Percentiles rank a stretch among this genome's conserved stretches.
Evolutionary conservation across 2,113 vertebrate genomes (phyloP).

Genomic region (Eulemur rufifrons): DNA sequence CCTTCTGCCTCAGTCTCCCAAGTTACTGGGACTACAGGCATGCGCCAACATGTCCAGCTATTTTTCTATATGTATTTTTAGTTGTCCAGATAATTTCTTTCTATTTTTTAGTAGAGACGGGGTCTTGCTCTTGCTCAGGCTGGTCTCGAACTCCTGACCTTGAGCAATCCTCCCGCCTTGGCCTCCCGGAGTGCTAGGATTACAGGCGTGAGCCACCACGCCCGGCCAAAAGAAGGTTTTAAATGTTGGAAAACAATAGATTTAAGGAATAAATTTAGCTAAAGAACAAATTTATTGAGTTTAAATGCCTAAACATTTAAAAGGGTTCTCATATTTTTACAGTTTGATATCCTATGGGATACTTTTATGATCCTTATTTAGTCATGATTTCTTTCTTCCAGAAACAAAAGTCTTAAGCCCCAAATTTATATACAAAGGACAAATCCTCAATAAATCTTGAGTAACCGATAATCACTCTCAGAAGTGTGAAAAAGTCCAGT

Average conservation of each 20-base stretch:
- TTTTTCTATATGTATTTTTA: no score
- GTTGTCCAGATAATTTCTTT: no score
- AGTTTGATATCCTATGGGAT: neutral
- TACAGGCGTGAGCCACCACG: no score
- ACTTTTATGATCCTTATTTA: conserved; percentile 15
- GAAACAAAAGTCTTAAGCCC: neutral
- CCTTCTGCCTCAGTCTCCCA: no score
- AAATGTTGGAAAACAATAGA: neutral
- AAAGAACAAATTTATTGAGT: neutral
- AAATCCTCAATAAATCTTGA: neutral
- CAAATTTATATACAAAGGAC: neutral
- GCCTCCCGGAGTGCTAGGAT: no score
- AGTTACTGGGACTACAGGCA: no score
- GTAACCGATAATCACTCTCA: neutral
- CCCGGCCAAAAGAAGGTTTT: neutral
- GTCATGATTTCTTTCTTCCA: neutral
- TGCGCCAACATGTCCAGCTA: no score
- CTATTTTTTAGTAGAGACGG: no score
- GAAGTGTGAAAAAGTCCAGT: neutral
- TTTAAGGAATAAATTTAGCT: neutral
- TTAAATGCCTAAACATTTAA: neutral
- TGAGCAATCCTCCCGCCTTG: no score
- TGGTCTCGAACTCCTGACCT: no score
- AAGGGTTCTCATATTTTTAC: neutral
- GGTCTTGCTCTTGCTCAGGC: no score